These are phyloP conservation scores for Spisula solida DNA, from an alignment of 2,888 invertebrate species.

Conservation along the genomic window DNA sequence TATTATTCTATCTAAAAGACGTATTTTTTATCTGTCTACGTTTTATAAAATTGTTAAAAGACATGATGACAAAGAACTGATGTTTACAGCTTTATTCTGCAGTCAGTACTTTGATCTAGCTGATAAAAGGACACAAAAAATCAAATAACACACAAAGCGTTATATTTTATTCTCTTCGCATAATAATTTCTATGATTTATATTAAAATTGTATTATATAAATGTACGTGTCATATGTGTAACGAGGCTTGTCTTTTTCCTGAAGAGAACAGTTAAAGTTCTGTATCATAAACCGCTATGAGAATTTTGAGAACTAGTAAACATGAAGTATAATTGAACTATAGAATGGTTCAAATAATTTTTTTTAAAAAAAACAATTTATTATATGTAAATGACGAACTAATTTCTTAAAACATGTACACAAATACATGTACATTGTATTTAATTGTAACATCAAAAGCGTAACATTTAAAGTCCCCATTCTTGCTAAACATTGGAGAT, in stretches of 20 bases:
- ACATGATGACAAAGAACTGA: background rate
- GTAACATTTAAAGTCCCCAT: no score
- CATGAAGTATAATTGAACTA: no score
- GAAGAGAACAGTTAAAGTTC: background rate
- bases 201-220: background rate
- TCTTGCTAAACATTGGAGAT: no score
- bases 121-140: background rate
- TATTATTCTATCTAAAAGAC: background rate
- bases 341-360: no score
- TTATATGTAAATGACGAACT: no score
- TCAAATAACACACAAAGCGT: background rate
- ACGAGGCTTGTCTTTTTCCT: background rate
- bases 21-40: background rate
- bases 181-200: slow-evolving; percentile 2
- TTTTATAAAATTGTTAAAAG: background rate
- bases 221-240: background rate
- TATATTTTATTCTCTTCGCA: background rate
- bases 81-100: background rate
- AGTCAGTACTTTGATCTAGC: background rate
- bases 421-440: no score
- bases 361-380: no score
- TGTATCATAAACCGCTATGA: no score
- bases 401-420: no score
- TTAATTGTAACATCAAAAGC: no score
- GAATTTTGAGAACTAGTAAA: no score